Conservation (phyloP, 2,113 vertebrate species). For the Hemiscyllium ocellatum region DNA sequence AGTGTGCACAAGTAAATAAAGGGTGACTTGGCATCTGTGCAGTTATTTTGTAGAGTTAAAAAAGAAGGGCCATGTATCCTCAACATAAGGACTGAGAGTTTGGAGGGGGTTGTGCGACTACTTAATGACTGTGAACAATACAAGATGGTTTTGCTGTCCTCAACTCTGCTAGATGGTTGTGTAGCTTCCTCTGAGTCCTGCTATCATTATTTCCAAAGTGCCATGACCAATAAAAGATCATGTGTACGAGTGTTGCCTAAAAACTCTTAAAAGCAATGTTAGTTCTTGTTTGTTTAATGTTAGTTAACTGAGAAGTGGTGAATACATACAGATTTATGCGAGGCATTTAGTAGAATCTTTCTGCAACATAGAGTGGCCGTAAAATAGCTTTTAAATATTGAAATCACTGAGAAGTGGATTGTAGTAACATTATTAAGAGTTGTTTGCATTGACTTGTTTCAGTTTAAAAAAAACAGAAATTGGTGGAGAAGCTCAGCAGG, state of each 20-base stretch:
- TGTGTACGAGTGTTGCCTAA: background rate
- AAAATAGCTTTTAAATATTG: background rate
- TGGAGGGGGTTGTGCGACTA: background rate
- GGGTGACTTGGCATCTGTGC: too few species aligned
- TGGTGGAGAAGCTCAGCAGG: too few species aligned
- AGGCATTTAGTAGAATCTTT: background rate
- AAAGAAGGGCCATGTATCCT: background rate
- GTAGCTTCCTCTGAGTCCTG: background rate
- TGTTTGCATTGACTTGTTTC: background rate
- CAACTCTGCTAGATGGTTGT: background rate
- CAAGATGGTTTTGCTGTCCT: background rate
- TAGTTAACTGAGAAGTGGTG: background rate
- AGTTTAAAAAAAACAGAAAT: too few species aligned
- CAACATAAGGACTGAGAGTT: too few species aligned
- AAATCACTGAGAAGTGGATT: background rate
- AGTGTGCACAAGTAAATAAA: too few species aligned
- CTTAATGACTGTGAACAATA: background rate
- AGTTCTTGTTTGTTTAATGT: background rate
- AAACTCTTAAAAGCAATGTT: background rate
- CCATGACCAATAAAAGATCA: background rate
- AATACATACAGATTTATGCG: background rate
- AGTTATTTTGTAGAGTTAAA: background rate
- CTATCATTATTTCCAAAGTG: background rate
- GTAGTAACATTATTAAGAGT: background rate
- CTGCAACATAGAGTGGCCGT: background rate